Evolutionary conservation across 2,113 vertebrate genomes (phyloP), one percentile per base, ranked within the genome.

Genomic region (Anoplopoma fimbria): DNA sequence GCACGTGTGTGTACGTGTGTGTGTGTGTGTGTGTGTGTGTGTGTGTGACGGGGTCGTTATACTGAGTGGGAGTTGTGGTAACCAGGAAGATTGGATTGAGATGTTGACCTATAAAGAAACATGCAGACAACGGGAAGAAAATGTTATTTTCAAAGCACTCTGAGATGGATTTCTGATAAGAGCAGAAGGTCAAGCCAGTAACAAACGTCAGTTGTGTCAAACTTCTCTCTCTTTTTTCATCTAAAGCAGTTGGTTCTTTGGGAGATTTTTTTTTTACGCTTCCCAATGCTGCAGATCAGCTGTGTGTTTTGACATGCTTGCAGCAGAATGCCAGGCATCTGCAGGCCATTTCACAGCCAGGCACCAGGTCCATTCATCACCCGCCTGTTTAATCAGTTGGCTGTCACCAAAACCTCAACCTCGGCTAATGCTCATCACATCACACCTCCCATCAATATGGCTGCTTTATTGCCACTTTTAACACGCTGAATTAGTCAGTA

Each of bases 361-460:
- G 34, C 63, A 83, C 62, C 68, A 69, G 10, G 47, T 77, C 64
- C 75, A 88, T 89, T 86, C 77, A 89, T 91, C 89, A 90, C 63
- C 53, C 6, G 5, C 29, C 77, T 87, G 83, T 91, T 91, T 94
- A 91, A 91, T 92, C 92, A 90, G 90, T 83, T 80, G 81, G 55
- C 88, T 87, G 88, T 90, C 91, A 85, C 84, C 79, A 64, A 68
- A 57, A 68, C 67, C 78, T 83, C 69, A 71, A 86, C 68, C 86
- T 79, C 81, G 71, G 84, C 78, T 86, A 86, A 58, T 40, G 69
- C 57, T 87, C 84, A 85, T 84, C 84, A 69, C 63, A 78, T 89
- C 86, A 70, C 86, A 87, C 72, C 84, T 57, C 69, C 70, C 75
- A 45, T 81, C 60, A 81, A 79, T 40, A 75, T 36, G 47, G 84